A percentile compares a stretch with the other conserved stretches of the same genome.
These are phyloP conservation scores for Bufo bufo DNA, from an alignment of 2,113 vertebrate species.

Conservation along the genomic window DNA sequence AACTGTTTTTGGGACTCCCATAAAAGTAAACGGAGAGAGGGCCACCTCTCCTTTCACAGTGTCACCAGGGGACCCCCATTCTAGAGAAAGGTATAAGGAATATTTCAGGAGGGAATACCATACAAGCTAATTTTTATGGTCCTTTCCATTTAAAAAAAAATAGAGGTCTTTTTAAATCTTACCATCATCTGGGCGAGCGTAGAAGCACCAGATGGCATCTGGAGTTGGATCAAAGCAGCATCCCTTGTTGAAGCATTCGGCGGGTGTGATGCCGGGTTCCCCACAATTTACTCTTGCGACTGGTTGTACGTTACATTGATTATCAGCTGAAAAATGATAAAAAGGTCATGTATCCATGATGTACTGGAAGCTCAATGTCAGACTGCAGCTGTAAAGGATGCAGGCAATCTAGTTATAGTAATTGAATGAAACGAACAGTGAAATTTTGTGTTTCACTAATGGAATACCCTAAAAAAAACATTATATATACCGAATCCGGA, in stretches of 20 bases:
- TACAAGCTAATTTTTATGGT: no score
- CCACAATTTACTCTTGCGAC: slow-evolving; percentile 63
- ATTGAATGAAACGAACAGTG: neutral
- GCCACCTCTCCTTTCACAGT: no score
- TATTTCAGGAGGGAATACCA: no score
- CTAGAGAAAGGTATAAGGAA: no score
- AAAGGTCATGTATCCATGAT: neutral
- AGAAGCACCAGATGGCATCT: slow-evolving; percentile 64
- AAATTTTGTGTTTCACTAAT: no score
- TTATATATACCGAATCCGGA: no score
- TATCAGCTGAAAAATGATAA: neutral
- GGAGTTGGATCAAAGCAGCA: slow-evolving; percentile 61
- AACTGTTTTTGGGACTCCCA: no score
- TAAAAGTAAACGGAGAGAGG: no score
- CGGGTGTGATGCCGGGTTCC: slow-evolving; percentile 20
- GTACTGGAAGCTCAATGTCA: neutral
- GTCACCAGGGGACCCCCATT: no score
- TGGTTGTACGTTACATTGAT: slow-evolving; percentile 18
- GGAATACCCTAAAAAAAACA: no score
- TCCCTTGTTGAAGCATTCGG: slow-evolving; percentile 56
- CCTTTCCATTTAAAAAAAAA: no score
- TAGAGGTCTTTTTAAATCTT: neutral
- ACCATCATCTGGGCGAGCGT: slow-evolving; percentile 38
- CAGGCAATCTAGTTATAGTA: neutral
- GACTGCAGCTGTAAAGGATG: neutral